Percentiles rank a stretch among this genome's conserved stretches.
Conservation (phyloP, 2,113 vertebrate species). For the Zingel zingel region DNA sequence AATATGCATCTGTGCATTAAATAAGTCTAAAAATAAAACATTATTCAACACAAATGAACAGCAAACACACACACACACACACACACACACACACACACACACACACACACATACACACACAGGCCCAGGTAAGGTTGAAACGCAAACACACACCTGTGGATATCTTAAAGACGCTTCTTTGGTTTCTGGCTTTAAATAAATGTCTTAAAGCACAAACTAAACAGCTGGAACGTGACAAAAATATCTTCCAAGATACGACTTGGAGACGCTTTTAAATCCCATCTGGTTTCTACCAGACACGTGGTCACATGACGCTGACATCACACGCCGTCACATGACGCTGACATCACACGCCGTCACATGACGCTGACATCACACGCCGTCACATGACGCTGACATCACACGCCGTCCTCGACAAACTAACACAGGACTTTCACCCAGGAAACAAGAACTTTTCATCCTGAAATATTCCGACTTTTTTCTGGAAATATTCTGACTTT, state of each 20-base stretch:
- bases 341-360: no score
- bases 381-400: no score
- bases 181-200: conserved; percentile 56
- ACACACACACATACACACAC: conserved; percentile 1
- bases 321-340: no score
- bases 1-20: conserved; percentile 80
- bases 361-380: no score
- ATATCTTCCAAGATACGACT: conserved; percentile 16
- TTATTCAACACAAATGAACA: conserved; percentile 33
- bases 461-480: no score
- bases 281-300: no score
- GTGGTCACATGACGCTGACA: no score
- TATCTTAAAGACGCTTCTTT: conserved; percentile 38
- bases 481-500: no score
- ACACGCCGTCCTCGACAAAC: no score
- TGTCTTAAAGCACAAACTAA: conserved; percentile 49
- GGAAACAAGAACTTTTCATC: no score
- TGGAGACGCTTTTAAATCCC: background rate
- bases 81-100: background rate
- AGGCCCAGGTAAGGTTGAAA: conserved; percentile 32
- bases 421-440: no score
- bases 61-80: conserved; percentile 9
- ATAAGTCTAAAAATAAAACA: conserved; percentile 68
- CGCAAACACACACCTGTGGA: conserved; percentile 62
- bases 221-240: conserved; percentile 75